Conservation (phyloP, 2,113 vertebrate genomes). For the Illadopsis cleaveri region DNA sequence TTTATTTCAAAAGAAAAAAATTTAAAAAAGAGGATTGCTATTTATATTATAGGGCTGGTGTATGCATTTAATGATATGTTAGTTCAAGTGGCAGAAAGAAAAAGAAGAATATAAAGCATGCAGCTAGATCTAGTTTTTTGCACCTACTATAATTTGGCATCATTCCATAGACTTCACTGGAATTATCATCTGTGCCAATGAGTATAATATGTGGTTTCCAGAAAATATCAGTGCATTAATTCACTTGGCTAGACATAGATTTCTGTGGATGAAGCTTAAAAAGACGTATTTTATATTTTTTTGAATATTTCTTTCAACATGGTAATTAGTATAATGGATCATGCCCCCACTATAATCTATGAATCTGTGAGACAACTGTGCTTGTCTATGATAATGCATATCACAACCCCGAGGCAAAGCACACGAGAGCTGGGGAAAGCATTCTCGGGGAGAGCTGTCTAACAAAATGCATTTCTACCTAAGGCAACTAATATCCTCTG, state of each 20-base stretch:
- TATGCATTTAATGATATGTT: neutral
- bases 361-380: slow-evolving; percentile 15
- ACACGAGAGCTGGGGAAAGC: neutral
- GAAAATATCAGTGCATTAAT: neutral
- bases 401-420: slow-evolving; percentile 23
- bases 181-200: neutral
- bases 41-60: neutral
- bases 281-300: neutral
- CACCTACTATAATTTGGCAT: neutral
- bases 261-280: neutral
- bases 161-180: neutral
- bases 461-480: slow-evolving; percentile 39
- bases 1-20: neutral
- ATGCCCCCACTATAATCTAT: neutral
- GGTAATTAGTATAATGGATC: slow-evolving; percentile 16
- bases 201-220: neutral
- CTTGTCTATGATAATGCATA: slow-evolving; percentile 12
- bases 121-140: neutral
- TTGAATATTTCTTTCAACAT: slow-evolving; percentile 17
- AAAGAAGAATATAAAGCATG: neutral
- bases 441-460: slow-evolving; percentile 27
- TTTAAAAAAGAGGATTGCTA: neutral
- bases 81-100: neutral
- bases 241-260: neutral
- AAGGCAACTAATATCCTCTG: slow-evolving; percentile 32